Evolutionary conservation across 2,888 invertebrate species (phyloP).

Genomic region (Parasteatoda lunata): DNA sequence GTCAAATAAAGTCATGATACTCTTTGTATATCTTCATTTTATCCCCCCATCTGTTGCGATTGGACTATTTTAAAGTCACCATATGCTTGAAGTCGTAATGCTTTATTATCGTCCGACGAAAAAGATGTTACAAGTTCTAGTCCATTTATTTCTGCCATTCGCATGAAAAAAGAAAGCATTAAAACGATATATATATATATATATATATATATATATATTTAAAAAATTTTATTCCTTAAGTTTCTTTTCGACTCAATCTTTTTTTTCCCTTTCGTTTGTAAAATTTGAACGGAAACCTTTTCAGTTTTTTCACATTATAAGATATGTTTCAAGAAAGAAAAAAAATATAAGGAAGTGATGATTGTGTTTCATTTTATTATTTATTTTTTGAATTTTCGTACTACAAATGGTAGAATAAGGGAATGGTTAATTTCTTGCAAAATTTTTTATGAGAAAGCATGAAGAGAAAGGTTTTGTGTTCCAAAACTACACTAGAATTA

Average conservation of each 20-base stretch:
- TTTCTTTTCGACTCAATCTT: not conserved
- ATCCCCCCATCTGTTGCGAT: not conserved
- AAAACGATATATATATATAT: not conserved
- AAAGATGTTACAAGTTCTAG: slow-evolving; percentile 3
- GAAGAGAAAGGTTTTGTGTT: too few relatives aligned
- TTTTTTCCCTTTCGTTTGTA: not conserved
- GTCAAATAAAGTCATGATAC: not conserved
- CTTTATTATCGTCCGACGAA: not conserved
- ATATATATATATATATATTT: too few relatives aligned
- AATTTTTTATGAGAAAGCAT: too few relatives aligned
- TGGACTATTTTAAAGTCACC: not conserved
- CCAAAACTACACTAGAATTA: too few relatives aligned
- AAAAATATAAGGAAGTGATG: not conserved
- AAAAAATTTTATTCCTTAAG: too few relatives aligned
- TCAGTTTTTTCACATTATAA: not conserved
- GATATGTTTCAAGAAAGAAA: not conserved
- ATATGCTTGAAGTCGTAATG: not conserved
- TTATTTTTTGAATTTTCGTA: too few relatives aligned
- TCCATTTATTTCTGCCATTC: not conserved
- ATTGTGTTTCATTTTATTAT: too few relatives aligned
- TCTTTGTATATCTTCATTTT: not conserved
- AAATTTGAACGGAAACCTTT: not conserved
- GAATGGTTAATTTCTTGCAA: too few relatives aligned
- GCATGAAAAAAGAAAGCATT: not conserved
- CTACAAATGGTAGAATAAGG: too few relatives aligned